phyloP scores from a whole-genome alignment of 2,888 invertebrate species.

The Apotomis turbidana region DNA sequence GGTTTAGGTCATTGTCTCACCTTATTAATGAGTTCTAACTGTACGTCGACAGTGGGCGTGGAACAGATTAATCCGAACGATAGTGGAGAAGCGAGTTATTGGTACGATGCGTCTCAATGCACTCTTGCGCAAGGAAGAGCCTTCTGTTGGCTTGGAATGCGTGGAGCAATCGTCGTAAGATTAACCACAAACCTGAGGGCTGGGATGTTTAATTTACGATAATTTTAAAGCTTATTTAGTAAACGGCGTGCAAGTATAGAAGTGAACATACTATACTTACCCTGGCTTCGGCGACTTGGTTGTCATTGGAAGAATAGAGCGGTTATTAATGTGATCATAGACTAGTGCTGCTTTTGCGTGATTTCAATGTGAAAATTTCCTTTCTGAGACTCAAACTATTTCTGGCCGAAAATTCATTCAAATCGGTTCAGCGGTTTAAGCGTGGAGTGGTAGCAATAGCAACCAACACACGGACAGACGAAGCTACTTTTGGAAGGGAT shows the following conservation, averaged over 20 bases:
- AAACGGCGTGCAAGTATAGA: background rate
- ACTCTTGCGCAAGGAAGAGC: slow-evolving; percentile 11
- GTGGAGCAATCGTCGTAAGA: slow-evolving; percentile 17
- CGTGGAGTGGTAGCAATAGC: too few species aligned
- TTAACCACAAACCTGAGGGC: slow-evolving; percentile 14
- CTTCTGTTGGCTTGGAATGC: slow-evolving; percentile 19
- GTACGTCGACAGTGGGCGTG: background rate
- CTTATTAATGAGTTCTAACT: background rate
- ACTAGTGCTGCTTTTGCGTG: too few species aligned
- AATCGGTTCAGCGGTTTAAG: too few species aligned
- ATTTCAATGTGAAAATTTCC: too few species aligned
- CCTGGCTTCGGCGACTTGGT: too few species aligned
- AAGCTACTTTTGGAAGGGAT: too few species aligned
- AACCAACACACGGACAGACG: too few species aligned
- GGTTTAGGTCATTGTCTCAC: slow-evolving; percentile 24
- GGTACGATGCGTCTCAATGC: slow-evolving; percentile 25
- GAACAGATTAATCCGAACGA: background rate
- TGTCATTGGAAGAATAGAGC: too few species aligned
- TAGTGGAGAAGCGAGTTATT: slow-evolving; percentile 3
- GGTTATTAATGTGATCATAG: too few species aligned
- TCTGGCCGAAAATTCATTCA: too few species aligned
- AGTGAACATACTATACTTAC: too few species aligned
- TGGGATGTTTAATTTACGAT: slow-evolving; percentile 7
- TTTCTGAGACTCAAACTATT: too few species aligned
- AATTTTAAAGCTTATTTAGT: background rate